Conservation (phyloP, 2,888 invertebrate genomes). For the Xylota sylvarum region DNA sequence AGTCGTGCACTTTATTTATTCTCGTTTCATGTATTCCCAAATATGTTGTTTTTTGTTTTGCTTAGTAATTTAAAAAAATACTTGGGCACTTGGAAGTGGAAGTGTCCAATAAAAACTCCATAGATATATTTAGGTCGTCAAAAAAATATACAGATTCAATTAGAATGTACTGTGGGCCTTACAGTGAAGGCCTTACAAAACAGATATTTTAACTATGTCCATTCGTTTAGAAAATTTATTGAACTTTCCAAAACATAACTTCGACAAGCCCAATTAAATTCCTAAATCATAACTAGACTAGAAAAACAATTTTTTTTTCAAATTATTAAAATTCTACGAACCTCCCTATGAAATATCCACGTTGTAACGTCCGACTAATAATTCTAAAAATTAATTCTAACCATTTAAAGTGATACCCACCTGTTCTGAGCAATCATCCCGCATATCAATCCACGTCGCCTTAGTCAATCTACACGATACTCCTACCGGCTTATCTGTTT, state of each 20-base stretch:
- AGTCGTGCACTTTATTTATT: no score
- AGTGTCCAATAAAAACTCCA: no score
- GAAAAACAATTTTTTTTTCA: background rate
- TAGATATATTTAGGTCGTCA: no score
- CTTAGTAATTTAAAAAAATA: no score
- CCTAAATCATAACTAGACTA: conserved; percentile 14
- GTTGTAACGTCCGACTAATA: conserved; percentile 5
- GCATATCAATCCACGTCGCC: conserved; percentile 55
- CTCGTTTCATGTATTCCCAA: no score
- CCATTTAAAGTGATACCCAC: conserved; percentile 48
- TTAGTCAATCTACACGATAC: conserved; percentile 32
- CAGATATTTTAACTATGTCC: no score
- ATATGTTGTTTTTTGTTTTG: no score
- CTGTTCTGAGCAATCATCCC: conserved; percentile 66
- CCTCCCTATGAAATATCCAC: background rate
- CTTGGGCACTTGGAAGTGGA: no score
- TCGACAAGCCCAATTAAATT: conserved; percentile 22
- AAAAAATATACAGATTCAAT: no score
- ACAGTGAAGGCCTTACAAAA: no score
- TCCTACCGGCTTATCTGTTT: conserved; percentile 12
- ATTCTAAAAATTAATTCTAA: conserved; percentile 5
- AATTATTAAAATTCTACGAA: background rate
- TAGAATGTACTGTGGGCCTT: no score
- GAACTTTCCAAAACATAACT: background rate
- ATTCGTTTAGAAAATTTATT: no score